Evolutionary conservation across 2,888 invertebrate genomes (phyloP).

Genomic region (Macroteleia sp.): DNA sequence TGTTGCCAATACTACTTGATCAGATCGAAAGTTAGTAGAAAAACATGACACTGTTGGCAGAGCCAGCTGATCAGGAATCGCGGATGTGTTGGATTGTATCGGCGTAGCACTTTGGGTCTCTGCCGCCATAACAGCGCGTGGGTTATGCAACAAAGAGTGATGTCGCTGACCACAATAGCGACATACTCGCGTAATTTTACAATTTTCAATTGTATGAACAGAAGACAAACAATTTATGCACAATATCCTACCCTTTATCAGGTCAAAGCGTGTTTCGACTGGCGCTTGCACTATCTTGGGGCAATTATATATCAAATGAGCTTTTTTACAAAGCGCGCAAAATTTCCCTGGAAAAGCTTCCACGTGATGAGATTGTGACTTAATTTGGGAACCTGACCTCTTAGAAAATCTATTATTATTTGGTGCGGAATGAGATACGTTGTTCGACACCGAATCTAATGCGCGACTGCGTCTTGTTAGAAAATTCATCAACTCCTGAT

Average conservation of each 20-base stretch:
- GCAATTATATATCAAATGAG: constrained; percentile 7
- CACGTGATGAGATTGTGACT: not conserved
- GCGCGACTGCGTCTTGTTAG: not conserved
- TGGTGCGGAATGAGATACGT: not conserved
- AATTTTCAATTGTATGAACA: not conserved
- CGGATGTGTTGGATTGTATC: not conserved
- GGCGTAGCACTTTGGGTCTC: not conserved
- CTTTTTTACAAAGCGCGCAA: not conserved
- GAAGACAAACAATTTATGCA: constrained; percentile 17
- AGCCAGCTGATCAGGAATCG: not conserved
- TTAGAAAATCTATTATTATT: no score
- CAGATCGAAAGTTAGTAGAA: not conserved
- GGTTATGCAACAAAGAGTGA: constrained; percentile 12
- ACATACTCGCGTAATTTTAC: constrained; percentile 1
- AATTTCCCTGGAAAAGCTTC: not conserved
- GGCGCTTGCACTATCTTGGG: not conserved
- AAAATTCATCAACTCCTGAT: not conserved
- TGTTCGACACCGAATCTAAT: not conserved
- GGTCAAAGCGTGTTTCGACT: not conserved
- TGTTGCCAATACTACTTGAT: constrained; percentile 1
- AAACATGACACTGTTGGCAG: not conserved
- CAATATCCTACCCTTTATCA: not conserved
- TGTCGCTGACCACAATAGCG: constrained; percentile 1
- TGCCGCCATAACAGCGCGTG: not conserved
- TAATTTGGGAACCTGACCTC: not conserved